A percentile compares a stretch with the other conserved stretches of the same genome.
phyloP scores from a whole-genome alignment of 2,797 vertebrate genomes.

The Enteromius paludinosus region DNA sequence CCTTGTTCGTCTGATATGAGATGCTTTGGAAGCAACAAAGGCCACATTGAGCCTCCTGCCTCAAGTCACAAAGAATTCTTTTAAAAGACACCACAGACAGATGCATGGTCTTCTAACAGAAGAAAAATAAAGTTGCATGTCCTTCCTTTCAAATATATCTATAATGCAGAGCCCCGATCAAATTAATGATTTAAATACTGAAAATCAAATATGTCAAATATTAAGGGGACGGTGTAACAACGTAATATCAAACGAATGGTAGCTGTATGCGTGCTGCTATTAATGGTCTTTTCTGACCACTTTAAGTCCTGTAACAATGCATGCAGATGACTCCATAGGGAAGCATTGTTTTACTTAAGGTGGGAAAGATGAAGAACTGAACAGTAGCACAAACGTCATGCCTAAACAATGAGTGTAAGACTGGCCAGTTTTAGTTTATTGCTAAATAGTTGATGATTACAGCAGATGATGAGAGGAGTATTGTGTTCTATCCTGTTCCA shows the following conservation, averaged over 20 bases:
- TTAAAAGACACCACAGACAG: conserved; percentile 69
- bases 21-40: conserved; percentile 71
- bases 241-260: neutral
- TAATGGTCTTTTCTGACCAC: conserved; percentile 2
- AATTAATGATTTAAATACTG: neutral
- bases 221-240: neutral
- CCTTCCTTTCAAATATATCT: conserved; percentile 58
- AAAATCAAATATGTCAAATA: neutral
- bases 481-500: conserved; percentile 71
- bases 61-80: conserved; percentile 56
- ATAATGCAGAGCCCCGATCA: conserved; percentile 45
- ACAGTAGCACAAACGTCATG: conserved; percentile 25
- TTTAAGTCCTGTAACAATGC: conserved; percentile 17
- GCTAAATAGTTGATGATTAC: conserved; percentile 64
- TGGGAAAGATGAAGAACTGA: conserved; percentile 42
- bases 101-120: conserved; percentile 70
- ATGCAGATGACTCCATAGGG: conserved; percentile 24
- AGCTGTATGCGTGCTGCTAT: neutral
- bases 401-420: conserved; percentile 48
- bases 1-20: conserved; percentile 64
- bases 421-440: conserved; percentile 29
- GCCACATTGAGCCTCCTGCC: conserved; percentile 73
- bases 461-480: conserved; percentile 68
- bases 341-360: conserved; percentile 37
- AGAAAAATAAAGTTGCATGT: conserved; percentile 59